Evolutionary conservation across 2,888 invertebrate genomes (phyloP).

Genomic region (Halictus ligatus): DNA sequence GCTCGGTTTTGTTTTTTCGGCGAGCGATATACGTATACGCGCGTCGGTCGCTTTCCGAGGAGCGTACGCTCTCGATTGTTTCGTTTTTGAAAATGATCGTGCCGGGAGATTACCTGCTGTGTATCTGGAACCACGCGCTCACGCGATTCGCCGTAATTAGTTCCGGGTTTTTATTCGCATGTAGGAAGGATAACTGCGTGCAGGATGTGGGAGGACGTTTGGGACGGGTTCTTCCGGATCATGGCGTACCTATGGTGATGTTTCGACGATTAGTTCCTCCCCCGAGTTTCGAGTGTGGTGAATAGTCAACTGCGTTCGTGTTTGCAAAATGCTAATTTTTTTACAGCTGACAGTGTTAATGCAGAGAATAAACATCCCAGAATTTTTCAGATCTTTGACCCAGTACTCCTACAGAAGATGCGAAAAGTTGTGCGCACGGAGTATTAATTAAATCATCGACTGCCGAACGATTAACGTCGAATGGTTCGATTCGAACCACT

Average conservation of each 20-base stretch:
- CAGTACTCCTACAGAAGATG: too few species aligned
- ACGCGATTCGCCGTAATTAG: background rate
- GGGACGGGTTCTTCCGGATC: slow-evolving; percentile 9
- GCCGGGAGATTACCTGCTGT: background rate
- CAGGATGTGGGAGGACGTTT: slow-evolving; percentile 11
- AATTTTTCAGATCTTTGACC: too few species aligned
- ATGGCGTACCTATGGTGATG: background rate
- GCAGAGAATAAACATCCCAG: too few species aligned
- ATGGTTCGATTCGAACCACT: too few species aligned
- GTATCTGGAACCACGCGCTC: background rate
- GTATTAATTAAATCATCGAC: too few species aligned
- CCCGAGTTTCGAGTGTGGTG: background rate
- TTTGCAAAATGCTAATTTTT: too few species aligned
- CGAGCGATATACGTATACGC: too few species aligned
- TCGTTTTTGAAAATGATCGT: background rate
- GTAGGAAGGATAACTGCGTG: slow-evolving; percentile 11
- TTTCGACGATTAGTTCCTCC: background rate
- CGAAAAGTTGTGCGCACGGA: too few species aligned
- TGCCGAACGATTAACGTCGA: too few species aligned
- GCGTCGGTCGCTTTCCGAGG: background rate
- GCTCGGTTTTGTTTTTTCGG: slow-evolving; percentile 1
- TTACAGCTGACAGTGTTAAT: too few species aligned
- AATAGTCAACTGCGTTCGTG: too few species aligned
- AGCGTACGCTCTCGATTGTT: background rate
- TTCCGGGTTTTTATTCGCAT: background rate